phyloP scores from a whole-genome alignment of 2,888 invertebrate species.

The Mellilla xanthometata region DNA sequence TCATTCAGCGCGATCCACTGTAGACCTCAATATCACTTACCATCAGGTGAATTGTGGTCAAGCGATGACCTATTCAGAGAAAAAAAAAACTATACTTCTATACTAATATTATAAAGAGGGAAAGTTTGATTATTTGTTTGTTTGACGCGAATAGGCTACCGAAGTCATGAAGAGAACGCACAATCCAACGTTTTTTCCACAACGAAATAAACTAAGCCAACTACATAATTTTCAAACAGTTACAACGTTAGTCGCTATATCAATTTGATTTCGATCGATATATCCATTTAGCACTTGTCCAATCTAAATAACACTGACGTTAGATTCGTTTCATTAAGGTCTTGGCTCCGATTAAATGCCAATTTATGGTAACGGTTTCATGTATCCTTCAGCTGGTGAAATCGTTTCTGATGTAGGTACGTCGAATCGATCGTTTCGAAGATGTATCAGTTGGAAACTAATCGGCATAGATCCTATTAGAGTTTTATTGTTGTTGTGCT shows the following conservation, averaged over 20 bases:
- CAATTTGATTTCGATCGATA: conserved; percentile 2
- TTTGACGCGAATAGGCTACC: too few relatives aligned
- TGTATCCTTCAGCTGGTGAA: conserved; percentile 22
- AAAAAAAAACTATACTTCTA: too few relatives aligned
- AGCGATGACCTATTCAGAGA: too few relatives aligned
- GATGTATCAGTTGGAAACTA: conserved; percentile 13
- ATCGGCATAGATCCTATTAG: conserved; percentile 9
- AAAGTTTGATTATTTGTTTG: too few relatives aligned
- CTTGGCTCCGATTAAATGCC: conserved; percentile 20
- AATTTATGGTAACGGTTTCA: conserved; percentile 20
- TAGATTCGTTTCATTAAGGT: conserved; percentile 16
- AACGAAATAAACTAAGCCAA: too few relatives aligned
- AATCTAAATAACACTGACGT: conserved; percentile 10
- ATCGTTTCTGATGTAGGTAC: conserved; percentile 12
- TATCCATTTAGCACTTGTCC: conserved; percentile 11
- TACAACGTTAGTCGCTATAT: conserved; percentile 6
- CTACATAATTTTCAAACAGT: neutral
- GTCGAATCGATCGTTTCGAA: conserved; percentile 3
- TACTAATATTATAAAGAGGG: too few relatives aligned
- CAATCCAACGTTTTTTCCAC: too few relatives aligned
- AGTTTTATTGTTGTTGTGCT: conserved; percentile 8
- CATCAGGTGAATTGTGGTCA: too few relatives aligned
- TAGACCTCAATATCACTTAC: too few relatives aligned
- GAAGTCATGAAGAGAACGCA: too few relatives aligned
- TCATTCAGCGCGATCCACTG: too few relatives aligned